Evolutionary conservation across 92 coral and sea anemone genomes (phyloP).

Genomic region (Palythoa grandis): DNA sequence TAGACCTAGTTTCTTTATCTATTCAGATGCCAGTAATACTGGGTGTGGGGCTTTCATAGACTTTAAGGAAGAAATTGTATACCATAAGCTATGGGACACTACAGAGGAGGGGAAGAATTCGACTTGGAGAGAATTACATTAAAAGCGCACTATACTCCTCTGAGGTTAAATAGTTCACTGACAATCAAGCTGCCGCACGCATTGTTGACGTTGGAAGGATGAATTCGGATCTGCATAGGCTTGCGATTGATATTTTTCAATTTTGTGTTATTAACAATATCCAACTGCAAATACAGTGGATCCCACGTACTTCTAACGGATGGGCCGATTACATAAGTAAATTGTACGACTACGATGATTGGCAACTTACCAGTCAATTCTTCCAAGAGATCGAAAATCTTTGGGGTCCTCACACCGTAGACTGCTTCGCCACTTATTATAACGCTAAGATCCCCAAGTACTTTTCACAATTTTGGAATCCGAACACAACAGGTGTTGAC

Average conservation of each 20-base stretch:
- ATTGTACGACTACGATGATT: constrained; percentile 39
- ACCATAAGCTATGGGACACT: neutral
- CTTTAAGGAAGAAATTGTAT: neutral
- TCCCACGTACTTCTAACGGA: constrained; percentile 26
- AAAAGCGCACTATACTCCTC: neutral
- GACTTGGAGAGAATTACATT: neutral
- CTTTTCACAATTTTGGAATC: constrained; percentile 60
- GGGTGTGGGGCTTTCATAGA: neutral
- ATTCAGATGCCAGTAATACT: constrained; percentile 1
- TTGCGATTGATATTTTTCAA: neutral
- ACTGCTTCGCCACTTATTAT: constrained; percentile 59
- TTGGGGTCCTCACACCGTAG: constrained; percentile 54
- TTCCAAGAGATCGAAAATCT: constrained; percentile 24
- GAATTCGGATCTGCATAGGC: neutral
- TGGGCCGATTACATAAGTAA: constrained; percentile 40
- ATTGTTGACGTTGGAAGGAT: constrained; percentile 4
- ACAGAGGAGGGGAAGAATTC: neutral
- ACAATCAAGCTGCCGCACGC: constrained; percentile 12
- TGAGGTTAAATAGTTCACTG: neutral
- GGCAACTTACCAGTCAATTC: constrained; percentile 2
- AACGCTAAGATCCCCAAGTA: constrained; percentile 47
- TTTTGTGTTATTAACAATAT: neutral
- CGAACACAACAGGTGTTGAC: constrained; percentile 63
- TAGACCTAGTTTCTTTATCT: constrained; percentile 38
- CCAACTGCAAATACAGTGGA: constrained; percentile 37